Evolutionary conservation across 2,113 vertebrate genomes (phyloP).

Genomic region (Bubo blakistoni): DNA sequence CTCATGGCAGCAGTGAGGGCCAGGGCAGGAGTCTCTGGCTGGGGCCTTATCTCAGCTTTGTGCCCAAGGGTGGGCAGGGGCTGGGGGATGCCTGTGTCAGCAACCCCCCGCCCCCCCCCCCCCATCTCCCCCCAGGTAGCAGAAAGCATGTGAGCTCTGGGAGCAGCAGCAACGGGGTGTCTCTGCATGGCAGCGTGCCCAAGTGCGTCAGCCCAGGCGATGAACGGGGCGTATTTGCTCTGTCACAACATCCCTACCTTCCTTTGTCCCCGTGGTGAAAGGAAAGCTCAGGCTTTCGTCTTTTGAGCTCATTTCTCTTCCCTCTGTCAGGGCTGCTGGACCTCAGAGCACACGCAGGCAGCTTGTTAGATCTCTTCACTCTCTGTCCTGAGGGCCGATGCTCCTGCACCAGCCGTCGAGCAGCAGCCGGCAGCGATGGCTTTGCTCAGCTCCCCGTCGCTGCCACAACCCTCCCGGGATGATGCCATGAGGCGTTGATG

Average conservation of each 20-base stretch:
- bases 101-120: too few species aligned
- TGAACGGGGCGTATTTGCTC: not conserved
- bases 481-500: fast-evolving
- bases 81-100: not conserved
- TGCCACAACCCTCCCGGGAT: not conserved
- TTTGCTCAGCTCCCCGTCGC: not conserved
- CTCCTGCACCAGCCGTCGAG: not conserved
- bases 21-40: not conserved
- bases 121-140: too few species aligned
- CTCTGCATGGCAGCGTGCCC: not conserved
- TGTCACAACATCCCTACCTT: not conserved
- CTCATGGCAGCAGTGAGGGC: not conserved
- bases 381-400: not conserved
- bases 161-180: not conserved
- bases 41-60: fast-evolving
- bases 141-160: not conserved
- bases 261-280: not conserved
- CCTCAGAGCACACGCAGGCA: not conserved
- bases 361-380: not conserved
- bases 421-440: not conserved
- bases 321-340: not conserved
- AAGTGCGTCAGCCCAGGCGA: not conserved
- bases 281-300: not conserved
- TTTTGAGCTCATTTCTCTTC: not conserved
- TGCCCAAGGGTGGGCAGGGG: not conserved